A percentile compares a stretch with the other conserved stretches of the same genome.
These are phyloP conservation scores for Beroe ovata DNA, from an alignment of 37 sponge, comb jelly and placozoan genomes.

Conservation along the genomic window DNA sequence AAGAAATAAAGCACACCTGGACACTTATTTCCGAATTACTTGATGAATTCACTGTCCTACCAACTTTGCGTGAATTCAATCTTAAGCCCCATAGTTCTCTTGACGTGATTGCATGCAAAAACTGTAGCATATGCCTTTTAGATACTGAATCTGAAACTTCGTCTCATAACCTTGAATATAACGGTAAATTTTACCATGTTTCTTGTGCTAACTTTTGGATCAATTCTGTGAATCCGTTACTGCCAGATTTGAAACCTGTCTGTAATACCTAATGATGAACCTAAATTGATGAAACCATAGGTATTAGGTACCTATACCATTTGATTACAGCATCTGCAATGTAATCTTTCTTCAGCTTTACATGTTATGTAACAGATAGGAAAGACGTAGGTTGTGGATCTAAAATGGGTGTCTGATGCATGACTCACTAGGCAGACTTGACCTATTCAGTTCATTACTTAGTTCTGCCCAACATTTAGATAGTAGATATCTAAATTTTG, in stretches of 20 bases:
- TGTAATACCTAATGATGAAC: too few species aligned
- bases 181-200: slow-evolving; percentile 34
- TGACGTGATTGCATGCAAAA: not conserved
- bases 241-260: slow-evolving; percentile 24
- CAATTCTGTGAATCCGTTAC: slow-evolving; percentile 12
- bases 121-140: slow-evolving; percentile 51
- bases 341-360: too few species aligned
- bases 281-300: too few species aligned
- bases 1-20: slow-evolving; percentile 59
- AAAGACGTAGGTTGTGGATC: too few species aligned
- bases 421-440: too few species aligned
- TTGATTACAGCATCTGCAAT: too few species aligned
- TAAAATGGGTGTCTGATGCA: too few species aligned
- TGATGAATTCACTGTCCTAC: slow-evolving; percentile 9
- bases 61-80: slow-evolving; percentile 17
- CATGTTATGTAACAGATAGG: too few species aligned
- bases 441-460: too few species aligned
- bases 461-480: not conserved
- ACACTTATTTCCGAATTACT: slow-evolving; percentile 19
- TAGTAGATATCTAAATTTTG: not conserved
- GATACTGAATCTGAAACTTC: slow-evolving; percentile 8
- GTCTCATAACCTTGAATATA: not conserved
- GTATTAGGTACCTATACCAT: too few species aligned
- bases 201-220: slow-evolving; percentile 65
- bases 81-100: not conserved